Evolutionary conservation across 1,140 invertebrate genomes (phyloP).

Genomic region (Steinernema khuongi): DNA sequence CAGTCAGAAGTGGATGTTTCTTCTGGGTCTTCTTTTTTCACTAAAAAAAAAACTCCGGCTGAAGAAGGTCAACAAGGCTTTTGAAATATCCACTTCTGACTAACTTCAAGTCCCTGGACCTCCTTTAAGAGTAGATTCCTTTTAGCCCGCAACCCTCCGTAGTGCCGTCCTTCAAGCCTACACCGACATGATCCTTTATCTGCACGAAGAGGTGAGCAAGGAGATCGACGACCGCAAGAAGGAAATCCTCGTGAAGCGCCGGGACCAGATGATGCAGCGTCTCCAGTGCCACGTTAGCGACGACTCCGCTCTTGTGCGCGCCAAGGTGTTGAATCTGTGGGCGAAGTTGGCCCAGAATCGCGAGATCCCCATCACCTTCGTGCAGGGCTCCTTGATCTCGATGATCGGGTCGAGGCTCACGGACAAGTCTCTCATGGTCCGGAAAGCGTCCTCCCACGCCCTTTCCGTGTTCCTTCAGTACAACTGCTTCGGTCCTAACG

Average conservation of each 20-base stretch:
- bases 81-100: too few species aligned
- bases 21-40: too few species aligned
- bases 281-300: slow-evolving; percentile 2
- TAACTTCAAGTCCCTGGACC: too few species aligned
- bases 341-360: background rate
- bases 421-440: slow-evolving; percentile 6
- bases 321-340: slow-evolving; percentile 1
- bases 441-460: background rate
- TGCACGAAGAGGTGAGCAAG: background rate
- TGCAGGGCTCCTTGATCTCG: background rate
- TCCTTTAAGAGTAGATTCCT: too few species aligned
- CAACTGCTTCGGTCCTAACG: slow-evolving; percentile 10
- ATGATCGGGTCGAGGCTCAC: background rate
- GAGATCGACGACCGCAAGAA: background rate
- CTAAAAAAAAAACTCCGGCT: too few species aligned
- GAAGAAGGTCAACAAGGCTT: too few species aligned
- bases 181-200: background rate
- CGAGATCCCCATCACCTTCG: background rate
- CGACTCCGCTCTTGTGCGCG: background rate
- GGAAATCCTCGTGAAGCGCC: background rate
- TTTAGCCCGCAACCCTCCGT: background rate
- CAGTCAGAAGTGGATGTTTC: too few species aligned
- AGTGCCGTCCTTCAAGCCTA: background rate
- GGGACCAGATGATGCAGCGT: background rate
- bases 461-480: background rate